Percentiles rank a stretch among this genome's conserved stretches.
Evolutionary conservation across 2,113 vertebrate species (phyloP).

Genomic region (Oreochromis aureus): DNA sequence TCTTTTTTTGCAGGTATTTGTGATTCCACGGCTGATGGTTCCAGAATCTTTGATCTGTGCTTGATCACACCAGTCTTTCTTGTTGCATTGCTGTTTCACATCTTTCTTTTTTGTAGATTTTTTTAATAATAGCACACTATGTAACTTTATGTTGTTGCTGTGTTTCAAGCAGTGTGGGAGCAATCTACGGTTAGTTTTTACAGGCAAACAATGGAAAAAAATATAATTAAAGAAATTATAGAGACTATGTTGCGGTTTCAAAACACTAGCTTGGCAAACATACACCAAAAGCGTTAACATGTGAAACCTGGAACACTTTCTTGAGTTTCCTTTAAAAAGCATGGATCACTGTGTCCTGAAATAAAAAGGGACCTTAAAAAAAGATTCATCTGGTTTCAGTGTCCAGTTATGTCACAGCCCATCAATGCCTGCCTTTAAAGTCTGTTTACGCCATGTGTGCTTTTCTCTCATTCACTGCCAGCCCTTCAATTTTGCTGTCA

Average conservation of each 20-base stretch:
- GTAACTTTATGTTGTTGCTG: too few relatives aligned
- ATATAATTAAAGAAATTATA: background rate
- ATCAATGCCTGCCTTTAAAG: background rate
- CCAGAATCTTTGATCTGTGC: background rate
- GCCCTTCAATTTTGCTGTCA: constrained; percentile 2
- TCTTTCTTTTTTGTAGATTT: background rate
- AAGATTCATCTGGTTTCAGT: background rate
- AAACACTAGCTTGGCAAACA: background rate
- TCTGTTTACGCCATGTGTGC: background rate
- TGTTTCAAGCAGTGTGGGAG: background rate
- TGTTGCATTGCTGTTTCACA: background rate
- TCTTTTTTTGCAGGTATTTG: background rate
- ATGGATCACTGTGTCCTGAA: background rate
- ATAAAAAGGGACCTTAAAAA: background rate
- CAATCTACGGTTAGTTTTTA: background rate
- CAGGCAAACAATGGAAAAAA: background rate
- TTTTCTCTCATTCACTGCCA: background rate
- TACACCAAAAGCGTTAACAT: background rate
- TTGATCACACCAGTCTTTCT: background rate
- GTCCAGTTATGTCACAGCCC: background rate
- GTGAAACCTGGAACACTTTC: background rate
- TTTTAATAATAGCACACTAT: background rate
- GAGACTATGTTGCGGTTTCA: background rate
- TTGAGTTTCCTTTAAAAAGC: background rate
- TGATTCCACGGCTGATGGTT: background rate